phyloP scores from a whole-genome alignment of 1,140 invertebrate species.

The Pachypeltis micranthus region DNA sequence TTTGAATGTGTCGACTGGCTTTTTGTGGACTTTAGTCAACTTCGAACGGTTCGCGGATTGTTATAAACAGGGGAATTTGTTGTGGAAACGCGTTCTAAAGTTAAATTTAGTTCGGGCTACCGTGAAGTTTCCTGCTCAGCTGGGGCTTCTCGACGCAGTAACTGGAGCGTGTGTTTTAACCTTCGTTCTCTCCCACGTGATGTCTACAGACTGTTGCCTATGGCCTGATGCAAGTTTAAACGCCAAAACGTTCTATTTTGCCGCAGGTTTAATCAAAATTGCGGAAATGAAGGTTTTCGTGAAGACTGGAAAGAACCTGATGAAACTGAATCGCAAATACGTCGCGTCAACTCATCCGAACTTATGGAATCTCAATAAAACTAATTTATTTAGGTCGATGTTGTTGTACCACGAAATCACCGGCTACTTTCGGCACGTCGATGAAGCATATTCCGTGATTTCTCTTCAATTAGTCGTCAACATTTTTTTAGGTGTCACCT shows the following conservation, averaged over 20 bases:
- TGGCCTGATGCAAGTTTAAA: not conserved
- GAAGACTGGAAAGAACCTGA: not conserved
- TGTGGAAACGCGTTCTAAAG: too few relatives aligned
- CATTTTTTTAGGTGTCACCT: not conserved
- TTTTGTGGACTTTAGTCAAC: too few relatives aligned
- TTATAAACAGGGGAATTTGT: too few relatives aligned
- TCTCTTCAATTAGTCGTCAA: not conserved
- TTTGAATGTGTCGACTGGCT: too few relatives aligned
- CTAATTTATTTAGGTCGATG: not conserved
- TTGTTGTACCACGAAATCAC: not conserved
- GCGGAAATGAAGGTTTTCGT: not conserved
- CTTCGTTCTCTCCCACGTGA: too few relatives aligned
- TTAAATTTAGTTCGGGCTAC: too few relatives aligned
- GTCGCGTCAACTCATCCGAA: not conserved
- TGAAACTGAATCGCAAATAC: not conserved
- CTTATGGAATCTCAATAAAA: not conserved
- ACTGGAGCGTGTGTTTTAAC: too few relatives aligned
- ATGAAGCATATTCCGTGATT: not conserved
- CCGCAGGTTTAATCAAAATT: not conserved
- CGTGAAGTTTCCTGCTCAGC: too few relatives aligned
- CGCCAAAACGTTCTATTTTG: not conserved
- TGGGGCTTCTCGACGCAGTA: too few relatives aligned
- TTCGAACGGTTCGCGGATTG: too few relatives aligned
- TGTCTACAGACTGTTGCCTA: too few relatives aligned
- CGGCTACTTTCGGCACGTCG: not conserved